Percentiles rank a stretch among this genome's conserved stretches.
phyloP scores from a whole-genome alignment of 2,113 vertebrate genomes.

The Psophia crepitans region DNA sequence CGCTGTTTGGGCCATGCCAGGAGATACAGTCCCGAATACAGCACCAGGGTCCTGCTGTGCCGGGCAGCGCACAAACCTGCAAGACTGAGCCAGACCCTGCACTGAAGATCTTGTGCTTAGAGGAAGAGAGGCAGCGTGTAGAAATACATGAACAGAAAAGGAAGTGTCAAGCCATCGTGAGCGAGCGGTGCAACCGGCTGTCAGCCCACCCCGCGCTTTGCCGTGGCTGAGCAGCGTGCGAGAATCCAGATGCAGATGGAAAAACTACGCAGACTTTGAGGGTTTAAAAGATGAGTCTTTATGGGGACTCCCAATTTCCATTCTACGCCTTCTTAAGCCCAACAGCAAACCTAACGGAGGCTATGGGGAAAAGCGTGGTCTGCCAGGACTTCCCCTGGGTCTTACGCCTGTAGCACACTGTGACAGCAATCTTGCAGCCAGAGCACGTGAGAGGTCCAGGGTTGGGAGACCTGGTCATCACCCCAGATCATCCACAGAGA shows the following conservation, averaged over 20 bases:
- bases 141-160: not conserved
- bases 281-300: not conserved
- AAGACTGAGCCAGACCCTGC: not conserved
- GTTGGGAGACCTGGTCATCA: not conserved
- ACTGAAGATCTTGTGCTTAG: not conserved
- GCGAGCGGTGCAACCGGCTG: rapidly evolving
- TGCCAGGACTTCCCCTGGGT: not conserved
- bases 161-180: not conserved
- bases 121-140: not conserved
- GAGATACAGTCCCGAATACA: not conserved
- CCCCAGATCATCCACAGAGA: not conserved
- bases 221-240: not conserved
- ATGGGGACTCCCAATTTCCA: not conserved
- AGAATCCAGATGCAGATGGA: not conserved
- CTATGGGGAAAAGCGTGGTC: not conserved
- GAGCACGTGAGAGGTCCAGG: not conserved
- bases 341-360: not conserved
- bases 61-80: not conserved
- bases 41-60: not conserved
- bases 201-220: not conserved
- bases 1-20: not conserved
- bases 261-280: not conserved
- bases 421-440: not conserved
- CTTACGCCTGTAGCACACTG: rapidly evolving
- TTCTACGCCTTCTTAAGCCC: not conserved